Base-by-base conservation (phyloP, 2,888 invertebrate species). In the Hypselothyrea guttata region DNA sequence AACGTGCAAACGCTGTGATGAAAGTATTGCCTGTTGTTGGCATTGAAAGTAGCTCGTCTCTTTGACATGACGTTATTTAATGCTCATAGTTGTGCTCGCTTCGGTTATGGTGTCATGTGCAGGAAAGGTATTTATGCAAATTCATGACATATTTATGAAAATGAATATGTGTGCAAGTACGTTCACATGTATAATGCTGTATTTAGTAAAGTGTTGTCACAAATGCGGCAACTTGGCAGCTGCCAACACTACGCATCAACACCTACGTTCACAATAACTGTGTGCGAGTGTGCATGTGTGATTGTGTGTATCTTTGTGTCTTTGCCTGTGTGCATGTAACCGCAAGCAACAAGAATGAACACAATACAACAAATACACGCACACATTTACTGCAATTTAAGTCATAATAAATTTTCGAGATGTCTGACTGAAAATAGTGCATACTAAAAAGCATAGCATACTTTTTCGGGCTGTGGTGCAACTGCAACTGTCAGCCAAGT, bases 211-310 rank as follows among this genome's bases (percentile, higher is more conserved):
- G 76, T 71, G 86, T 64, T 64, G 63, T 58, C 69, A 75, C 59
- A 83, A 82, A 83, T 81, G 79, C 76, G 76, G 58, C 64, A 66
- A 64, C 49, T 61, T 72, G 76, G 67, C 84, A 84, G 82, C 77
- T 81, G 86, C 71, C 81, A 86, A 76, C 81, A 86, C 82, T 84
- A 49, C 37, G 66, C 71, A 62, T 84, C 81, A 79, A 79, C 78
- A 81, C 84, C 77, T 75, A 48, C 56, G 31, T 22, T 22, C 22
- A 22, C 2, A 54, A 47, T 31, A 18, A 30, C 7, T 30, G 15
- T 34, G 37, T 22, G 15, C 12, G 5, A 3, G 11, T 12, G 12
- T 51, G 38, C 27, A 11, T 38, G 44, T 31, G 15, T 41, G 45
- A n/a, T n/a, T 2, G 34, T 52, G 35, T 41, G 49, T 55, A 33